A percentile compares a stretch with the other conserved stretches of the same genome.
Conservation (phyloP, 2,113 vertebrate genomes). For the Epinephelus moara region DNA sequence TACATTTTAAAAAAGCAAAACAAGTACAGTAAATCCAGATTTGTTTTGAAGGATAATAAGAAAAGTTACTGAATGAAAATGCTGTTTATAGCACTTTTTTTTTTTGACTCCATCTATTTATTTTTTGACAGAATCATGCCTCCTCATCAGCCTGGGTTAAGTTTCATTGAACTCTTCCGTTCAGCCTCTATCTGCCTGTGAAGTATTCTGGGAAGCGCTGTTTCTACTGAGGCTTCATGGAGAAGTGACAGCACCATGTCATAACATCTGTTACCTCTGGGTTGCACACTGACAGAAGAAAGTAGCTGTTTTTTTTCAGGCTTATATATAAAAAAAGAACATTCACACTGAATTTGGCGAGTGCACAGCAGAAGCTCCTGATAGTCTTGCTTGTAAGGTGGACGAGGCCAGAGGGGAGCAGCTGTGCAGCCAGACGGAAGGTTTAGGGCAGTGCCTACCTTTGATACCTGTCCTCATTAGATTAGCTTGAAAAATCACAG, state of each 20-base stretch:
- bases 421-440: slow-evolving; percentile 55
- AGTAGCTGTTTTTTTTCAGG: slow-evolving; percentile 30
- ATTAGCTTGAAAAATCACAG: slow-evolving; percentile 49
- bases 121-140: slow-evolving; percentile 58
- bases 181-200: slow-evolving; percentile 41
- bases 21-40: neutral
- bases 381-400: slow-evolving; percentile 44
- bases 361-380: slow-evolving; percentile 33
- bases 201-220: slow-evolving; percentile 67
- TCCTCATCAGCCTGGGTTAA: slow-evolving; percentile 61
- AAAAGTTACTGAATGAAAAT: slow-evolving; percentile 47
- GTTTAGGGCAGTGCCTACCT: slow-evolving; percentile 28
- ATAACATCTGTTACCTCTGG: slow-evolving; percentile 72
- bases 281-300: slow-evolving; percentile 61
- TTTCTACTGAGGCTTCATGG: slow-evolving; percentile 45
- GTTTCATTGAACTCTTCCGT: slow-evolving; percentile 57
- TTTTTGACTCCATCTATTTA: slow-evolving; percentile 25
- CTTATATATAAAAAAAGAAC: slow-evolving; percentile 20
- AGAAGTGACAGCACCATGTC: slow-evolving; percentile 61
- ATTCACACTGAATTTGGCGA: slow-evolving; percentile 23
- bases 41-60: slow-evolving; percentile 33
- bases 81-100: slow-evolving; percentile 50
- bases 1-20: slow-evolving; percentile 21
- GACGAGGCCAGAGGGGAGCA: slow-evolving; percentile 54
- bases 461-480: slow-evolving; percentile 62